phyloP scores from a whole-genome alignment of 92 coral and sea anemone species.

The Parazoanthus swiftii region DNA sequence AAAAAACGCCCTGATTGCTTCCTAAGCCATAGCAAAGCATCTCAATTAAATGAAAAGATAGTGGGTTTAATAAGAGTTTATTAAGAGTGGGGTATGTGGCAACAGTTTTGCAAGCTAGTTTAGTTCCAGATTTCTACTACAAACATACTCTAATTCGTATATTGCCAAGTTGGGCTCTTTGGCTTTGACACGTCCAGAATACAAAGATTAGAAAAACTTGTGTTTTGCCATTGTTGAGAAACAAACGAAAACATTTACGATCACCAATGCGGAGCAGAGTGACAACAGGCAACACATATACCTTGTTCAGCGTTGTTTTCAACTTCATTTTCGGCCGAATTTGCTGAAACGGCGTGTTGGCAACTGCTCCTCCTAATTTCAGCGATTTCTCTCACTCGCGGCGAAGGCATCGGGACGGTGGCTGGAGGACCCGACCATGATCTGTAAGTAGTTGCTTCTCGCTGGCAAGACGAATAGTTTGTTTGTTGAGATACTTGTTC shows the following conservation, averaged over 20 bases:
- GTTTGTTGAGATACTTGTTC: constrained; percentile 7
- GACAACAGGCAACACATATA: not conserved
- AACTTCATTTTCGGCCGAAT: not conserved
- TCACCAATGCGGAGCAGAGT: not conserved
- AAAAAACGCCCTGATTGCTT: not conserved
- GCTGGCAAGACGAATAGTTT: constrained; percentile 32
- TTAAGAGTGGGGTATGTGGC: not conserved
- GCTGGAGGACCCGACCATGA: constrained; percentile 27
- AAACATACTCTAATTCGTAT: not conserved
- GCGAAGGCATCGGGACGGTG: constrained; percentile 13
- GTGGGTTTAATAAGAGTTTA: not conserved
- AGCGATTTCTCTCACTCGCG: constrained; percentile 33
- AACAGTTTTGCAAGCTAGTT: not conserved
- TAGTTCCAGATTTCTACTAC: not conserved
- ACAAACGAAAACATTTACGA: not conserved
- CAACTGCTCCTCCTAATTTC: constrained; percentile 30
- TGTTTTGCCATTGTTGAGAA: too few species aligned
- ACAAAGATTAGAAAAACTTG: too few species aligned
- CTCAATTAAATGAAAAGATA: not conserved
- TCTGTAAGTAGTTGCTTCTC: constrained; percentile 6
- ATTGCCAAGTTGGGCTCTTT: too few species aligned
- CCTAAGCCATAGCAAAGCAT: not conserved
- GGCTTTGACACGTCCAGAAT: not conserved
- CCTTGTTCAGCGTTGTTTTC: constrained; percentile 23
- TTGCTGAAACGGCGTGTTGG: constrained; percentile 24